phyloP scores from a whole-genome alignment of 2,888 invertebrate species.

The Zelleria hepariella region DNA sequence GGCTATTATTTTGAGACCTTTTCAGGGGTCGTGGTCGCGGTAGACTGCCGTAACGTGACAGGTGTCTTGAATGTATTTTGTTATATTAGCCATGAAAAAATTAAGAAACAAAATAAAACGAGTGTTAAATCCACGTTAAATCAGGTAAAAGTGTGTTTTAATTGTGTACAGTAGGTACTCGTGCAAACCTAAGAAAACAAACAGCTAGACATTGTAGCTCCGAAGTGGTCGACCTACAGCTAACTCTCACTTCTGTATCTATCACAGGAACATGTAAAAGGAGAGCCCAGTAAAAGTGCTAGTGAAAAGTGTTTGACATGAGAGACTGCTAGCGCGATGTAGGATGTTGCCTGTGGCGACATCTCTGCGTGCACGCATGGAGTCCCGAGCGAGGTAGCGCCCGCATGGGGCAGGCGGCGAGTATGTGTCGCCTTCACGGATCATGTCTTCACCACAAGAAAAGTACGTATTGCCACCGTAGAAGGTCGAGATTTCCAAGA shows the following conservation, averaged over 20 bases:
- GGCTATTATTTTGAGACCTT: no score
- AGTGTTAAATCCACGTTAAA: not conserved
- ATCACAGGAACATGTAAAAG: not conserved
- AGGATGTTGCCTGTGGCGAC: constrained; percentile 31
- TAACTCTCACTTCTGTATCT: not conserved
- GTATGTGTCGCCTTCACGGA: constrained; percentile 86
- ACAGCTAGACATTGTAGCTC: not conserved
- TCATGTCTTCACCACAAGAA: constrained; percentile 82
- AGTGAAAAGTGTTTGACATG: constrained; percentile 3
- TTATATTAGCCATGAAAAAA: no score
- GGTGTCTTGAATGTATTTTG: no score
- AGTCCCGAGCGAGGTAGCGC: constrained; percentile 59
- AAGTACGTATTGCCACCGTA: constrained; percentile 68
- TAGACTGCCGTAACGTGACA: no score
- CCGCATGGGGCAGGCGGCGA: constrained; percentile 85
- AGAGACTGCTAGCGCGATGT: constrained; percentile 22
- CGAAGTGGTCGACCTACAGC: not conserved
- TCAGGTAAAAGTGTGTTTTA: no score
- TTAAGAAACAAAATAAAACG: no score
- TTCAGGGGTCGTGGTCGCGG: no score
- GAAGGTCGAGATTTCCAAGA: not conserved
- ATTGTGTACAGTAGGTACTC: no score
- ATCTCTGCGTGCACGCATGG: constrained; percentile 42
- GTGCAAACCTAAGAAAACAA: not conserved
- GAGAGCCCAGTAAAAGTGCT: not conserved